Evolutionary conservation across 2,797 vertebrate genomes (phyloP).

Genomic region (Avahi laniger): DNA sequence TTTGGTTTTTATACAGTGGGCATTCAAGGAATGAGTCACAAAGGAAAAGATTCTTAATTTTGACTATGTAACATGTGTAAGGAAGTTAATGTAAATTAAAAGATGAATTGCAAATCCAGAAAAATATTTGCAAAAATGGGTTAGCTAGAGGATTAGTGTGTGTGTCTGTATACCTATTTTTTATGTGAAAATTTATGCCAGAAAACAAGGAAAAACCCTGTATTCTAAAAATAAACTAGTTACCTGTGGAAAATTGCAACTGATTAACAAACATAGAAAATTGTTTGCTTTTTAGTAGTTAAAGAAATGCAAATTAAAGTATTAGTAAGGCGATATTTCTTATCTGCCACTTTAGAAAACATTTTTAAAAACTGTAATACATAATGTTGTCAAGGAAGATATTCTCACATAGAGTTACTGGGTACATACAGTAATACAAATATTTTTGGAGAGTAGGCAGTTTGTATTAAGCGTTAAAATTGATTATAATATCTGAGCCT

Average conservation of each 20-base stretch:
- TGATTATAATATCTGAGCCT: neutral
- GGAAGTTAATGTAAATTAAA: slow-evolving; percentile 3
- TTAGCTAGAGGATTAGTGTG: neutral
- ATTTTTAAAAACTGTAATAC: neutral
- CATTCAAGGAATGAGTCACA: neutral
- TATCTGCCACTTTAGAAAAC: neutral
- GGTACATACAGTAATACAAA: neutral
- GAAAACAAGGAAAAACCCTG: neutral
- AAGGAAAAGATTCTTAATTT: neutral
- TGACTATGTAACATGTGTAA: neutral
- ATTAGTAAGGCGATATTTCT: neutral
- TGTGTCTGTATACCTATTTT: neutral
- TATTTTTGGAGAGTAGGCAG: neutral
- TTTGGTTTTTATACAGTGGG: neutral
- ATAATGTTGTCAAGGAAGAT: neutral
- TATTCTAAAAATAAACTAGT: neutral
- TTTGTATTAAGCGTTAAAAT: neutral
- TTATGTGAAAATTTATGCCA: neutral
- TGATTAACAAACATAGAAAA: neutral
- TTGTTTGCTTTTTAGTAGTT: neutral
- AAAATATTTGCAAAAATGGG: neutral
- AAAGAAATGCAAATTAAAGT: neutral
- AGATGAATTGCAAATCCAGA: neutral
- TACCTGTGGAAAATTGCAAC: neutral
- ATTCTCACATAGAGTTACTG: neutral